Base-by-base conservation (phyloP, 2,113 vertebrate species). In the Rana temporaria region DNA sequence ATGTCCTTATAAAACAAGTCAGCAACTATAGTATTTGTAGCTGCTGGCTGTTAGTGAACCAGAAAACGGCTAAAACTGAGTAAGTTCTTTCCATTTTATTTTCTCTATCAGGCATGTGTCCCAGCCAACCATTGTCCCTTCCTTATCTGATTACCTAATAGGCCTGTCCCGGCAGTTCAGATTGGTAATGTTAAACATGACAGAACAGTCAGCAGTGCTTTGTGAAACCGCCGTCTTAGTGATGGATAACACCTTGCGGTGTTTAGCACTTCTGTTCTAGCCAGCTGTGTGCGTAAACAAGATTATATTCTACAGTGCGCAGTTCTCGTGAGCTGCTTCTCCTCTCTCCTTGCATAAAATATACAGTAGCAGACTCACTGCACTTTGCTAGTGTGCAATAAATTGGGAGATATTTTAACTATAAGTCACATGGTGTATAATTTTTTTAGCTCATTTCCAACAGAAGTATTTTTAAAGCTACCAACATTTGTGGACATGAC, bases 251-350 rank as follows among this genome's bases (percentile, higher is more conserved):
- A 70, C 55, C 56, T 38, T 59, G n/a, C 66, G 38, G 55, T 24
- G 55, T 70, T 62, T 52, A 70, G 56, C 67, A 80, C 65, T 70
- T 70, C 78, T 70, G 19, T 80, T 70, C 78, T 80, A 80, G 78
- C 66, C 67, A 80, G 67, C 67, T 80, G 78, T 80, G 78, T 59
- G 78, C 65, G 65, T 80, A 69, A 80, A 80, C 65, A 69, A 79
- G 77, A 79, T 79, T 79, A 79, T 79, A 60, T 75, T 75, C 30
- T 75, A 42, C 32, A 59, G 18, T 20, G n/a, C 30, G 32, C 32
- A 22, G 42, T 55, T 42, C 68, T 71, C 68, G 24, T 60, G 53
- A 16, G 56, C 72, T 6, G n/a, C 14, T 32, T 74, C 19, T 20
- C 53, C 69, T 30, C 55, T 60, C 15, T 74, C 26, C 72, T 60